Conservation (phyloP, 2,113 vertebrate species). For the Prietella phreatophila region DNA sequence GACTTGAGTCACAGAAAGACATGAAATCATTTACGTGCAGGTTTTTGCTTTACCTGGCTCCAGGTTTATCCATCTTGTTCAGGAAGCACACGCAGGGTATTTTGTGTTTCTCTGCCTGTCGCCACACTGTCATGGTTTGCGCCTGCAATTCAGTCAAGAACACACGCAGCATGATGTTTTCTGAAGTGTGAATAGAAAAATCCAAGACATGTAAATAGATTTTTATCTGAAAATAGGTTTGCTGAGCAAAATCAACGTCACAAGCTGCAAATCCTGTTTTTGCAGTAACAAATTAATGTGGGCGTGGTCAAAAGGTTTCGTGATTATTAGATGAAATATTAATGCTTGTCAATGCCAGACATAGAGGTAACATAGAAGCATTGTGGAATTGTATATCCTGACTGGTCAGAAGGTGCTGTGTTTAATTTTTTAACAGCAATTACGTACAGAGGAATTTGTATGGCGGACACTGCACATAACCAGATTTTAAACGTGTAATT, state of each 20-base stretch:
- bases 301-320: too few species aligned
- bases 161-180: neutral
- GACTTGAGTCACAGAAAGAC: neutral
- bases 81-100: slow-evolving; percentile 92
- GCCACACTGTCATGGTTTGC: slow-evolving; percentile 95
- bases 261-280: neutral
- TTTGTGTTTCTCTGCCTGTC: slow-evolving; percentile 90
- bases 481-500: neutral
- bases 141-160: slow-evolving; percentile 72
- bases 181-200: too few species aligned
- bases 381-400: too few species aligned
- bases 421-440: too few species aligned
- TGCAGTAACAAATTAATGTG: neutral
- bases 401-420: too few species aligned
- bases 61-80: slow-evolving; percentile 97
- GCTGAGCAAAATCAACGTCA: too few species aligned
- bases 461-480: neutral
- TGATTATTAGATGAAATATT: too few species aligned
- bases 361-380: too few species aligned
- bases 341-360: too few species aligned
- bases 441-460: neutral
- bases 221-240: too few species aligned
- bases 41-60: slow-evolving; percentile 77
- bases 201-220: neutral
- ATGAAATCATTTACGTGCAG: too few species aligned